Base-by-base conservation (phyloP, 2,888 invertebrate genomes). In the Volucella inanis region DNA sequence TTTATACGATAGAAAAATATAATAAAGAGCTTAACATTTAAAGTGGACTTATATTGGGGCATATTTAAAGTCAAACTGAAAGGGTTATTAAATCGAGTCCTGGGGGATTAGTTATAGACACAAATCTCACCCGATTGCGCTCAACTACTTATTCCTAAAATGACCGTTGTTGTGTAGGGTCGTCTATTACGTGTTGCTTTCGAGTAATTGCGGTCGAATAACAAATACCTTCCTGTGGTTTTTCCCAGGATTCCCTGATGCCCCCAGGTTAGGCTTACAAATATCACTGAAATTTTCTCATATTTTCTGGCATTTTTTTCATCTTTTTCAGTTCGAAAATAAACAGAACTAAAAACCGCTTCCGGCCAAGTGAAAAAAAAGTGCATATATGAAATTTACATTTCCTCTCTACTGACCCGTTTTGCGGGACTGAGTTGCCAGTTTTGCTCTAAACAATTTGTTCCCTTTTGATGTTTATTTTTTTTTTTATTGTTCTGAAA, bases 391-490 rank as follows among this genome's bases (percentile, higher is more conserved):
- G 15, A 22, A 47, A 64, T 75, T 79, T 79, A 54, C 67, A 67
- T 50, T 22, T 45, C 43, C 45, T 62, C 39, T 43, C n/a, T 50
- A 31, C 18, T n/a, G 31, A 54, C 8, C 11, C 50, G 11, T 14
- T 41, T 43, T n/a, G 50, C 10, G 31, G 31, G 45, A 52, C 41
- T 39, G 12, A 4, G 59, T 22, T 31, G 6, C 50, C 31, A 14
- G 1, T 52, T 43, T 31, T 18, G 14, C 57, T 47, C 70, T 74
- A 59, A 78, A 80, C 65, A 75, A 64, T 76, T 80, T 80, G 75
- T 47, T 75, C 72, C 76, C 50, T 71, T 76, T 81, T 70, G 12
- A 15, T 10, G 3, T 11, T 1, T 12, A n/a, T 49, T 15, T 41
- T 14, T 15, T 12, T 52, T 67, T 43, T 50, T 61, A 18, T 18